phyloP scores from a whole-genome alignment of 2,888 invertebrate genomes.

The Netelia virgata region DNA sequence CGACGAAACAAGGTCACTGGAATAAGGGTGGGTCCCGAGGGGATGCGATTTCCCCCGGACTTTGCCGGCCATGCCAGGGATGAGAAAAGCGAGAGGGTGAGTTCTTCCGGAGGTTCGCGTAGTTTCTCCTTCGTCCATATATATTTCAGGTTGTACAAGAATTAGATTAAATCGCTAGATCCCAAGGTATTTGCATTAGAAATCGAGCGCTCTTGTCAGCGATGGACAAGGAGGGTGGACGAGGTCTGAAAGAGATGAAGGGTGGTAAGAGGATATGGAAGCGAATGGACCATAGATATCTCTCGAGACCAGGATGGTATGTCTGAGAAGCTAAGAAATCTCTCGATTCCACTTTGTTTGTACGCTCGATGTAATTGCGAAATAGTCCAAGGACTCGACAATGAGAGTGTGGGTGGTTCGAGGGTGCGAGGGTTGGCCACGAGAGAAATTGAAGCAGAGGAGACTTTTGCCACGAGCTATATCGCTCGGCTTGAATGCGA shows the following conservation, averaged over 20 bases:
- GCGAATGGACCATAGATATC: not conserved
- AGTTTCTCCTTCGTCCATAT: conserved; percentile 21
- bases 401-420: conserved; percentile 27
- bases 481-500: conserved; percentile 40
- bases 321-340: conserved; percentile 63
- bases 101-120: conserved; percentile 54
- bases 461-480: conserved; percentile 51
- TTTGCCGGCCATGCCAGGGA: not conserved
- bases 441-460: conserved; percentile 29
- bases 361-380: conserved; percentile 70
- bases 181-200: conserved; percentile 72
- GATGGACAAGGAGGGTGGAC: not conserved
- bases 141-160: conserved; percentile 62
- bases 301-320: conserved; percentile 9
- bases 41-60: conserved; percentile 41
- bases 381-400: conserved; percentile 47
- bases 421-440: conserved; percentile 13
- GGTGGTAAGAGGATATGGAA: conserved; percentile 1
- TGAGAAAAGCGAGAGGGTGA: conserved; percentile 4
- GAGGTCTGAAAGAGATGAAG: not conserved
- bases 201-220: conserved; percentile 63
- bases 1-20: conserved; percentile 69
- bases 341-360: conserved; percentile 69
- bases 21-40: conserved; percentile 61
- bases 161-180: conserved; percentile 73